Percentiles rank a stretch among this genome's conserved stretches.
Evolutionary conservation across 2,888 invertebrate genomes (phyloP).

Genomic region (Euclidia mi): DNA sequence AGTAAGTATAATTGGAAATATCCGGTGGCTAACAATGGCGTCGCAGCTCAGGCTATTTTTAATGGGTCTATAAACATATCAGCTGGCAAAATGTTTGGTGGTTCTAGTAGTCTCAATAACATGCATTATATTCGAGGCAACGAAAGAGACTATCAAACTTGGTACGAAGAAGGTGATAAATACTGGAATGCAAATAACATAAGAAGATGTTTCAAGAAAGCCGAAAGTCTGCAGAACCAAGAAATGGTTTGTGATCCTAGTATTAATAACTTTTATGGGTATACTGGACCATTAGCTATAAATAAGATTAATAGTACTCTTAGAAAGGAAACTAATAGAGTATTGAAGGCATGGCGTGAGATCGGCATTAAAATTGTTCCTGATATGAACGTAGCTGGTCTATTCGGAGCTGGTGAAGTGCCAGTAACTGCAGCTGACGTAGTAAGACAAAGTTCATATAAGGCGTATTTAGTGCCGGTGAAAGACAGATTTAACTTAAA

Average conservation of each 20-base stretch:
- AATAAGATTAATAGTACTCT: conserved; percentile 81
- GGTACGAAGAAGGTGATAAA: conserved; percentile 86
- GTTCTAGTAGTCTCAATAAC: conserved; percentile 87
- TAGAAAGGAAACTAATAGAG: conserved; percentile 61
- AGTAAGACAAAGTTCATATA: conserved; percentile 90
- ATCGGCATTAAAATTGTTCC: conserved; percentile 76
- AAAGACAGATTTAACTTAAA: conserved; percentile 45
- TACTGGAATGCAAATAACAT: conserved; percentile 89
- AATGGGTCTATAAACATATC: conserved; percentile 81
- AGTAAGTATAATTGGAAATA: conserved; percentile 94
- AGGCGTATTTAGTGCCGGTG: conserved; percentile 75
- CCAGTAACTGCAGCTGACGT: conserved; percentile 84
- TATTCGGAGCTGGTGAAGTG: conserved; percentile 81
- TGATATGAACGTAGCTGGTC: conserved; percentile 78
- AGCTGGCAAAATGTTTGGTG: conserved; percentile 91
- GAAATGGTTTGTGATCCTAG: conserved; percentile 51
- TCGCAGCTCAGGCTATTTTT: conserved; percentile 91
- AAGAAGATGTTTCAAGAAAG: conserved; percentile 82
- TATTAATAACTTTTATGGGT: conserved; percentile 70
- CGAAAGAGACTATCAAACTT: conserved; percentile 84
- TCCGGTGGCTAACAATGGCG: conserved; percentile 93
- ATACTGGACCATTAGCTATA: conserved; percentile 80
- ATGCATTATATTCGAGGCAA: conserved; percentile 89
- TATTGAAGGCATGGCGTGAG: conserved; percentile 78
- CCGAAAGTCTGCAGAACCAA: conserved; percentile 77